Base-by-base conservation (phyloP, 2,888 invertebrate species). In the Ischnus inquisitorius region DNA sequence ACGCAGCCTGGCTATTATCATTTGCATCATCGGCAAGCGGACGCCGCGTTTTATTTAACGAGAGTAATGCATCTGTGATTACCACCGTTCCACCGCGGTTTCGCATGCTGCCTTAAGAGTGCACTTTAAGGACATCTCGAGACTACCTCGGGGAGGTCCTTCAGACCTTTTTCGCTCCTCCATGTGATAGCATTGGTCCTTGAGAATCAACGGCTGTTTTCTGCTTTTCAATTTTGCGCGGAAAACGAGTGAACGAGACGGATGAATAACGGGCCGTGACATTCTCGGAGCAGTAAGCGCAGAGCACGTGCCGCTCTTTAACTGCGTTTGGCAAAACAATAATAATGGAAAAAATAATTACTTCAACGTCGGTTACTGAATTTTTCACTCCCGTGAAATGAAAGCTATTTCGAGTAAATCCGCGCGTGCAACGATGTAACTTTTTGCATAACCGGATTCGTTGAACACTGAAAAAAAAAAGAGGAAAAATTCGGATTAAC, bases 301-400 rank as follows among this genome's bases (percentile, higher is more conserved):
- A 19, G 19, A 34, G 46, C 74, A 74, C 62, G 74, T 74, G 74
- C 25, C 62, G 60, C 28, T 46, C 28, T 57, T 62, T 14, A 54
- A 34, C 62, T 25, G 10, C 22, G n/a, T 48, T 60, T 14, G 54
- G 3, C 16, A 19, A 54, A 22, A 22, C 5, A 54, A 54, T 48
- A 12, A 3, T 16, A 41, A n/a, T 19, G 1, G 1, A 72, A 25
- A 60, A 57, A 54, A 54, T 34, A 48, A 48, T 72, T n/a, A n/a
- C 51, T n/a, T 43, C 25, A 60, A 41, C 41, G n/a, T 39, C 8
- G 1, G 14, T 22, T 46, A 12, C 25, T 3, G 6, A 6, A 6
- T 25, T 5, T n/a, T 41, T 28, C n/a, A 16, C 8, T 67, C 28
- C 28, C 10, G n/a, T 1, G n/a, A 22, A 46, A 48, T n/a, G 22